A percentile compares a stretch with the other conserved stretches of the same genome.
These are phyloP conservation scores for Cyprinodon diabolis DNA, from an alignment of 2,797 vertebrate genomes.

Conservation along the genomic window DNA sequence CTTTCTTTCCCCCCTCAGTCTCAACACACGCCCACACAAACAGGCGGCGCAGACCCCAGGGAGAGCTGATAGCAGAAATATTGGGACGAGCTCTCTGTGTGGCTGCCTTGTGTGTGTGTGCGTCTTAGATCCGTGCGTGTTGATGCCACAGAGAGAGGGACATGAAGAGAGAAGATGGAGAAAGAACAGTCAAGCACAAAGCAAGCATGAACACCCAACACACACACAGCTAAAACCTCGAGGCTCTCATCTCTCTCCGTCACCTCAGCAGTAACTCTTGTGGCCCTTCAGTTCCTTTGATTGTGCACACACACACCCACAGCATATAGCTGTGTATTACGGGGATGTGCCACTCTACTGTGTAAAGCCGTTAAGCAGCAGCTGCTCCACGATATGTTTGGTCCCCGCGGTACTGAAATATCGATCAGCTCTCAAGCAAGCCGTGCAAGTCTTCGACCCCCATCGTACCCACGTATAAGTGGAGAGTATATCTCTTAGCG, in stretches of 20 bases:
- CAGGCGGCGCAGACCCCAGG: slow-evolving; percentile 22
- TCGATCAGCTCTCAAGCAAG: slow-evolving; percentile 78
- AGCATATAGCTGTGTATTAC: slow-evolving; percentile 45
- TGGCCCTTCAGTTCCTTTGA: slow-evolving; percentile 47
- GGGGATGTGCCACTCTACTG: slow-evolving; percentile 55
- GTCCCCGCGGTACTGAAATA: slow-evolving; percentile 80
- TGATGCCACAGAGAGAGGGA: slow-evolving; percentile 17
- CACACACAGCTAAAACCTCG: slow-evolving; percentile 42
- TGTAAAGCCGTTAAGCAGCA: slow-evolving; percentile 77
- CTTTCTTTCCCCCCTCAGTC: slow-evolving; percentile 27
- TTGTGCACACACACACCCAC: slow-evolving; percentile 23
- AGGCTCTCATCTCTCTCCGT: slow-evolving; percentile 55
- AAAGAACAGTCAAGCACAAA: slow-evolving; percentile 36
- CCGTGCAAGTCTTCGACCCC: slow-evolving; percentile 50
- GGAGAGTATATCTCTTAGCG: slow-evolving; percentile 71
- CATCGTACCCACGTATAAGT: slow-evolving; percentile 78
- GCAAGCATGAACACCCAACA: slow-evolving; percentile 25
- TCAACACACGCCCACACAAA: slow-evolving; percentile 32
- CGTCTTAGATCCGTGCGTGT: slow-evolving; percentile 1
- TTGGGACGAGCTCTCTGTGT: slow-evolving; percentile 28
- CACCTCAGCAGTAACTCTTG: slow-evolving; percentile 48
- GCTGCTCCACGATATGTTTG: slow-evolving; percentile 79
- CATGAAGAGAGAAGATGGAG: slow-evolving; percentile 29
- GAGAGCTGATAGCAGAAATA: slow-evolving; percentile 54
- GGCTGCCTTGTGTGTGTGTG: background rate